A percentile compares a stretch with the other conserved stretches of the same genome.
These are phyloP conservation scores for Rhabdophis nuchalis DNA, from an alignment of 2,797 vertebrate genomes.

Conservation along the genomic window DNA sequence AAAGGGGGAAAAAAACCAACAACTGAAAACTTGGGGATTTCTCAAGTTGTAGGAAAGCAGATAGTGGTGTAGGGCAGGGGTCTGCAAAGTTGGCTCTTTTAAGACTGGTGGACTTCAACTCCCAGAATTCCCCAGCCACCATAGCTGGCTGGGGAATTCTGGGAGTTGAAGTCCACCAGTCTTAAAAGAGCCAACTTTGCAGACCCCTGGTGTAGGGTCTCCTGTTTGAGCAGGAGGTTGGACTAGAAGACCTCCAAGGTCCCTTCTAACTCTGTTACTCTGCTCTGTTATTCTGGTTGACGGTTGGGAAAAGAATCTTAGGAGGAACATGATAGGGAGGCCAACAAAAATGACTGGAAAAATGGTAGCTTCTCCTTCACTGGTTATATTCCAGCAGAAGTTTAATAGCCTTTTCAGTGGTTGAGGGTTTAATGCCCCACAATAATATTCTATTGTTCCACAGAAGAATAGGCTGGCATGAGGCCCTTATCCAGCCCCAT, in stretches of 20 bases:
- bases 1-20: neutral
- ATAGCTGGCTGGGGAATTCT: too few relatives aligned
- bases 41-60: neutral
- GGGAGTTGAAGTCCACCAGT: too few relatives aligned
- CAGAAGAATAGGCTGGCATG: neutral
- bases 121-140: too few relatives aligned
- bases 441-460: too few relatives aligned
- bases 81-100: too few relatives aligned
- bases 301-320: neutral
- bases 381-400: too few relatives aligned
- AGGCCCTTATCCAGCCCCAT: neutral
- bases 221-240: neutral
- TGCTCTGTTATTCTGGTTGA: neutral
- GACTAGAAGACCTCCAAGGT: neutral
- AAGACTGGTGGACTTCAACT: too few relatives aligned
- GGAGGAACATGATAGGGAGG: neutral
- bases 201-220: rapidly evolving
- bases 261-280: neutral
- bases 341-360: neutral
- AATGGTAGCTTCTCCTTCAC: neutral
- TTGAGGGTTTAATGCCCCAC: neutral
- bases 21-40: neutral
- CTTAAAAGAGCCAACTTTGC: too few relatives aligned
- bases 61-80: rapidly evolving
- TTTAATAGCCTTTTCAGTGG: neutral